phyloP scores from a whole-genome alignment of 2,113 vertebrate species.

The Hyperoodon ampullatus region DNA sequence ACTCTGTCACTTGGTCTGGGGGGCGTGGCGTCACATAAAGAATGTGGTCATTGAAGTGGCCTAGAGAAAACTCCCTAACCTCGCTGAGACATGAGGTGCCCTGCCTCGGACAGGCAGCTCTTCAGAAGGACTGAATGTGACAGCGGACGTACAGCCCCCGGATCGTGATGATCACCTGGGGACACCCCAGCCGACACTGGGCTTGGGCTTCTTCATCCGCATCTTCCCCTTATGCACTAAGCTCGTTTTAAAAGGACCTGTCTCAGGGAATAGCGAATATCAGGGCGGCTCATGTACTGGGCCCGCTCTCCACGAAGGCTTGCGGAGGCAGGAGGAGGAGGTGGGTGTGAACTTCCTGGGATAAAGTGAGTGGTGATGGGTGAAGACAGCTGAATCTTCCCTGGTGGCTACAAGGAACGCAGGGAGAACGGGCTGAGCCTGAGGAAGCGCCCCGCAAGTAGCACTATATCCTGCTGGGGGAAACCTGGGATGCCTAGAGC shows the following conservation, averaged over 20 bases:
- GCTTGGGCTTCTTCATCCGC: background rate
- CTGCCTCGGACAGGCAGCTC: background rate
- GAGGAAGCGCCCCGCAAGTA: too few species aligned
- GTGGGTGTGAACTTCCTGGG: background rate
- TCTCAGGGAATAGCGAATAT: background rate
- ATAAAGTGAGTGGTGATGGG: background rate
- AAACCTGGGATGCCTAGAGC: rapidly evolving
- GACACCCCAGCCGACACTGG: background rate
- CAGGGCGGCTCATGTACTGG: background rate
- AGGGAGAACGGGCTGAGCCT: background rate
- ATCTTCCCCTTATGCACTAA: background rate
- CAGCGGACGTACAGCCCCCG: background rate
- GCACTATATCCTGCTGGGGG: background rate
- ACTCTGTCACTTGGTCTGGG: background rate
- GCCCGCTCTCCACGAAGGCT: background rate
- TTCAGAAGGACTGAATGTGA: background rate
- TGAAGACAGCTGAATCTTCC: background rate
- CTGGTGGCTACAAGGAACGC: background rate
- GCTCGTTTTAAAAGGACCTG: background rate
- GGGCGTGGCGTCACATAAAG: background rate
- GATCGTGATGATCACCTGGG: rapidly evolving
- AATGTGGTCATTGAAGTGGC: background rate
- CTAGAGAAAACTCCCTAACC: background rate
- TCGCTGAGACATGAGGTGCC: background rate
- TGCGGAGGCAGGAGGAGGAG: background rate